These are phyloP conservation scores for Myathropa florea DNA, from an alignment of 2,888 invertebrate genomes.

Conservation along the genomic window DNA sequence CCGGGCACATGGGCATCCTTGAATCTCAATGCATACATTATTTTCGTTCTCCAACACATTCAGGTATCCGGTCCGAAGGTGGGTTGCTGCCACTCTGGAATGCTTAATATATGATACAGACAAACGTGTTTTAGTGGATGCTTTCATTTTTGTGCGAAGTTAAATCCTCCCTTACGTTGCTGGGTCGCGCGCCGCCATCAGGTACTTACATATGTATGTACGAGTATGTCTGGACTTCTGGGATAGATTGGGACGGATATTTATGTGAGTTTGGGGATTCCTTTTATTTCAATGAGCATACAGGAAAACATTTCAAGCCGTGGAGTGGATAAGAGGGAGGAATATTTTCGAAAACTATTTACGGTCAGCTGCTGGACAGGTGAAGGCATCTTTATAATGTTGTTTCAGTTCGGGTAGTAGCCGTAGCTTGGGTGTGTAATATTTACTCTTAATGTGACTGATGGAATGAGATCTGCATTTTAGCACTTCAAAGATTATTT, in stretches of 20 bases:
- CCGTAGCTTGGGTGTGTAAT: neutral
- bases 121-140: constrained; percentile 57
- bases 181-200: constrained; percentile 25
- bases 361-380: constrained; percentile 61
- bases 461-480: constrained; percentile 42
- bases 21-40: constrained; percentile 54
- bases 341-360: constrained; percentile 65
- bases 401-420: constrained; percentile 8
- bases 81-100: constrained; percentile 29
- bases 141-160: constrained; percentile 62
- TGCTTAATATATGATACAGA: constrained; percentile 49
- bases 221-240: constrained; percentile 16
- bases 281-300: constrained; percentile 58
- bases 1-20: constrained; percentile 33
- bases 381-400: constrained; percentile 51
- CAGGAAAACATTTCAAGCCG: constrained; percentile 15
- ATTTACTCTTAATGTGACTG: neutral
- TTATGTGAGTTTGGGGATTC: constrained; percentile 62
- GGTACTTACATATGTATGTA: neutral
- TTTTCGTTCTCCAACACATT: constrained; percentile 11
- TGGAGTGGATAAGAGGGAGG: constrained; percentile 12
- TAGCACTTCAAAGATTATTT: neutral
- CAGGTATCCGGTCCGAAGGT: constrained; percentile 27
- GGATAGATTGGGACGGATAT: constrained; percentile 20
- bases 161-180: constrained; percentile 18